Base-by-base conservation (phyloP, 2,888 invertebrate species). In the Sminthurinus aureus region DNA sequence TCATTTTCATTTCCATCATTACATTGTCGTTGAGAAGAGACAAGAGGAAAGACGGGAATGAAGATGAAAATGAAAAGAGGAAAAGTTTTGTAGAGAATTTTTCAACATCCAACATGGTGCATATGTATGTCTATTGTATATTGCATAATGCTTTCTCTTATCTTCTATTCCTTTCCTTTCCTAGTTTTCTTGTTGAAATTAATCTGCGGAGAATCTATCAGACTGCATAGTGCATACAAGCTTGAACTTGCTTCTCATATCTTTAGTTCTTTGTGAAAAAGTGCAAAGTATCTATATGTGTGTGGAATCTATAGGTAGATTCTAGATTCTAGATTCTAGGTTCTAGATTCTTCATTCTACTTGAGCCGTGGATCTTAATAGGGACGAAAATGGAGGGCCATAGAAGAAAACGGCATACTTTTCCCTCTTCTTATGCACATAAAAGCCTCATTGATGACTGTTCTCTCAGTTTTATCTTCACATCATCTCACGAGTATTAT, bases 401-500 rank as follows among this genome's bases (percentile, higher is more conserved):
- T 80, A 71, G 80, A 80, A 71, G 69, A 73, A 50, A 80, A 80
- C 73, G 80, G 71, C 80, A 80, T 73, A 80, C 80, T 80, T 38
- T 38, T 80, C 18, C 78, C 26, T 24, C 38, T 26, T 26, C 77
- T 77, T 66, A 78, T 78, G 66, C 24, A 24, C 22, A 79, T 79
- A 71, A 80, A 80, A 80, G 80, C 20, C 22, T 80, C 80, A 71
- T 80, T 80, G 38, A 51, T 69, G 80, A 80, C 71, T 80, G 71
- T 80, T 80, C 24, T 51, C 52, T 52, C 52, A n/a, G 71, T 80
- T 52, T 80, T 80, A 80, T 80, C 80, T 71, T 20, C 71, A 50
- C 80, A 80, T 80, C 80, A 18, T 71, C 71, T 71, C 15, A 13
- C 24, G 4, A 71, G 71, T 13, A 11, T n/a, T n/a, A 26, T 11